Conservation (phyloP, 2,888 invertebrate genomes). For the Sarcophaga variegata region DNA sequence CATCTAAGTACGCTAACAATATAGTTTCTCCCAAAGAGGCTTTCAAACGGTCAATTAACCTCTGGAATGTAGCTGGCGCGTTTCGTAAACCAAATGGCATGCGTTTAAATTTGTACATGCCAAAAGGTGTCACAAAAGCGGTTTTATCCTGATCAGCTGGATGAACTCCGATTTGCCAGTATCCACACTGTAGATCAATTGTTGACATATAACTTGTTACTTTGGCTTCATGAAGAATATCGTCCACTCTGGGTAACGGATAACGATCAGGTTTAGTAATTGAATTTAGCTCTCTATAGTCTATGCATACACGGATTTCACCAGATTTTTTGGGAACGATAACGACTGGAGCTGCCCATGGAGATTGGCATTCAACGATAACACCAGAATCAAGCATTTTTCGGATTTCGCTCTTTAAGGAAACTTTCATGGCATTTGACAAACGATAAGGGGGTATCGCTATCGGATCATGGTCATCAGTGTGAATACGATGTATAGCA, state of each 20-base stretch:
- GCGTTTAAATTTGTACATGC: too few species aligned
- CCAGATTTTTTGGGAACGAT: constrained; percentile 65
- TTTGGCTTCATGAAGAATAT: constrained; percentile 57
- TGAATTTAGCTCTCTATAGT: neutral
- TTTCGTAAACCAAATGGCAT: too few species aligned
- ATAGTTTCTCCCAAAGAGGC: neutral
- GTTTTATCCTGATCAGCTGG: neutral
- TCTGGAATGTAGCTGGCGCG: too few species aligned
- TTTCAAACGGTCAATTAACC: too few species aligned
- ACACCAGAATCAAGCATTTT: too few species aligned
- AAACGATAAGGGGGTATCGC: neutral
- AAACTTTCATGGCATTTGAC: too few species aligned
- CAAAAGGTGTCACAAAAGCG: neutral
- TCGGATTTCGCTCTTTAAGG: too few species aligned
- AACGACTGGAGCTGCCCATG: constrained; percentile 74
- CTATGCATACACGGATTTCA: constrained; percentile 55
- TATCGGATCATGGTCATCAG: constrained; percentile 42
- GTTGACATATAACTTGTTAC: constrained; percentile 60
- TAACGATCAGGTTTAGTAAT: constrained; percentile 32
- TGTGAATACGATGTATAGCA: constrained; percentile 54
- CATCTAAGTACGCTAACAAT: neutral
- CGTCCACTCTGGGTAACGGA: constrained; percentile 51
- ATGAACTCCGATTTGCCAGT: constrained; percentile 9
- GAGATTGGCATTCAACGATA: neutral
- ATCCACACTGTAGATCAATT: constrained; percentile 63